These are phyloP conservation scores for Platysteira castanea DNA, from an alignment of 2,113 vertebrate species.

Conservation along the genomic window DNA sequence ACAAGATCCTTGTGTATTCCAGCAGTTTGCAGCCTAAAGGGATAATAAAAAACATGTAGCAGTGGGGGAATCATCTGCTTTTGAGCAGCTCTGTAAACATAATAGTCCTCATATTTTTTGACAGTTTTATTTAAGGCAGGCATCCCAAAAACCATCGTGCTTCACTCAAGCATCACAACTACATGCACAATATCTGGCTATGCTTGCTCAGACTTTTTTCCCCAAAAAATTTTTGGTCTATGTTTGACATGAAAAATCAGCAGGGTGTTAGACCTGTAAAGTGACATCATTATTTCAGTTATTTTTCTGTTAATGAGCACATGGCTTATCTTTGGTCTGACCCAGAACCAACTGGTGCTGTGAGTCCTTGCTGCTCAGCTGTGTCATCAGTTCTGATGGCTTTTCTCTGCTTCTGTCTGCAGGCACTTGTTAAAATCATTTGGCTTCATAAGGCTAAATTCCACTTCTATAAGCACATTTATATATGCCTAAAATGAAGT, in stretches of 20 bases:
- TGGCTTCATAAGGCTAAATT: background rate
- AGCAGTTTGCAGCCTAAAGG: background rate
- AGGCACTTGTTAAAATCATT: background rate
- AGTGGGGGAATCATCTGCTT: background rate
- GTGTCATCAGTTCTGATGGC: background rate
- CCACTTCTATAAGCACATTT: background rate
- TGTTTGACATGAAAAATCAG: background rate
- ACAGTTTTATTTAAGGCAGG: background rate
- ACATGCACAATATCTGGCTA: background rate
- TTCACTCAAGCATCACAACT: background rate
- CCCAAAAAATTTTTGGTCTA: fast-evolving
- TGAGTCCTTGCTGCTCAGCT: fast-evolving
- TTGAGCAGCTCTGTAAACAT: background rate
- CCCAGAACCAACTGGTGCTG: background rate
- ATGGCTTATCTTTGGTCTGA: background rate
- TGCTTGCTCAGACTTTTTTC: background rate
- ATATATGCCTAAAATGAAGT: background rate
- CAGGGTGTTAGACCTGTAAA: background rate
- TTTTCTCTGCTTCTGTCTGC: background rate
- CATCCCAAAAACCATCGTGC: background rate
- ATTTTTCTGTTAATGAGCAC: background rate
- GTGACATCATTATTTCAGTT: background rate
- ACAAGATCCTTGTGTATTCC: background rate
- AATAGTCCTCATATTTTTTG: background rate
- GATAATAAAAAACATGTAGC: background rate